Percentiles rank a stretch among this genome's conserved stretches.
Conservation (phyloP, 2,888 invertebrate species). For the Eupithecia insigniata region DNA sequence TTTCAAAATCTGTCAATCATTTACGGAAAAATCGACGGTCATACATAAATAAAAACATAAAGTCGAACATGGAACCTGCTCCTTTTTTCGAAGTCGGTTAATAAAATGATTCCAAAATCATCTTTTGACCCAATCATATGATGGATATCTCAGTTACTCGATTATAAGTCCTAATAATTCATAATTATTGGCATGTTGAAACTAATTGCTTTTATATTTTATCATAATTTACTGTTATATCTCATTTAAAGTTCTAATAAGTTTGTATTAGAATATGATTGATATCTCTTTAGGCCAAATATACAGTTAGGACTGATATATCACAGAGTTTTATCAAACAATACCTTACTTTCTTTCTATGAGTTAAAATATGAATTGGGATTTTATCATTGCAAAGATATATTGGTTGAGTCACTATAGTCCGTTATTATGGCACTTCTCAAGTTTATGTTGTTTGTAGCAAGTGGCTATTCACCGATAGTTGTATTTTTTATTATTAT, state of each 20-base stretch:
- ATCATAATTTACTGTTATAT: conserved; percentile 42
- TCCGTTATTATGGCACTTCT: conserved; percentile 22
- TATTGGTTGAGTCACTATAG: conserved; percentile 23
- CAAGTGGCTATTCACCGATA: neutral
- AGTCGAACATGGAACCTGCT: too few relatives aligned
- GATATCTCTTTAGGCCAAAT: conserved; percentile 50
- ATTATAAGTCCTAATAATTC: conserved; percentile 38
- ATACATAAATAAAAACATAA: too few relatives aligned
- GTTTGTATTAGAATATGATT: conserved; percentile 56
- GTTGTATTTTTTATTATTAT: neutral
- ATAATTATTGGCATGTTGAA: conserved; percentile 39
- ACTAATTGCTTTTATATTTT: conserved; percentile 37
- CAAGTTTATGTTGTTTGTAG: conserved; percentile 11
- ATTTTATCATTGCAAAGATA: conserved; percentile 28
- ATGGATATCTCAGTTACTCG: conserved; percentile 55
- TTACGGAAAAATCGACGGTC: too few relatives aligned
- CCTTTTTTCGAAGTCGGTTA: too few relatives aligned
- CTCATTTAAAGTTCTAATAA: conserved; percentile 38
- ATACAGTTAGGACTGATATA: conserved; percentile 51
- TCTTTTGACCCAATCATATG: conserved; percentile 42
- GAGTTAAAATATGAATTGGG: conserved; percentile 18
- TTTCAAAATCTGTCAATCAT: too few relatives aligned
- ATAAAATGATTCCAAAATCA: conserved; percentile 17
- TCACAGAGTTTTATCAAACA: conserved; percentile 35
- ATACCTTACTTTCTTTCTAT: conserved; percentile 27